Evolutionary conservation across 1,140 invertebrate species (phyloP), one percentile per base, ranked within the genome.

Genomic region (Lethrus apterus): DNA sequence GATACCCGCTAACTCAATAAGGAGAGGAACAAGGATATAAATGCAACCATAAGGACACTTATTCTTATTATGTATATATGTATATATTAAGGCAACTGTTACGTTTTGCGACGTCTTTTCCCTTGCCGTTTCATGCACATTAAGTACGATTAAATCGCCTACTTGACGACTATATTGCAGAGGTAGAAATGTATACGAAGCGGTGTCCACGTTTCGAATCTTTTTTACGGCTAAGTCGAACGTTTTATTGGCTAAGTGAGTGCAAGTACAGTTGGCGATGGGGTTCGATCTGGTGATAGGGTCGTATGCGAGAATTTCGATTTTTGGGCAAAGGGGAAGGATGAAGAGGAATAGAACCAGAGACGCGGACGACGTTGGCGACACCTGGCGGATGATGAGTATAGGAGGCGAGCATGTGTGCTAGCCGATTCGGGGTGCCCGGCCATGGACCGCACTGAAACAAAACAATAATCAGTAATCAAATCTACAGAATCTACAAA

Each of bases 371-470:
- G 56, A 11, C 44, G 44, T 30, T 51, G 46, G 29, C 54, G 58
- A 41, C 50, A 55, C 46, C 51, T 55, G 36, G 48, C 51, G 49
- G 54, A 44, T 50, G 59, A 52, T 47, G 53, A 52, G 46, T 53
- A 57, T 30, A 53, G 56, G 50, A 55, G 60, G 56, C 53, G 43
- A 55, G 49, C 60, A 60, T 58, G 33, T 48, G 55, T 53, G 60
- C 58, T 55, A 40, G 54, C 52, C 49, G 51, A 44, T 44, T 31
- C 44, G 45, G 33, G 44, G 34, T 38, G 46, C 43, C 53, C 54
- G 57, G 57, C 63, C 63, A 65, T 65, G 55, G 58, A 62, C 61
- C 51, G 52, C 29, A 44, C 60, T 63, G 57, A 44, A 62, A 60
- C 4, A 57, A 52, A 52, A 60, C 51, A 50, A 21, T 11, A 34